Evolutionary conservation across 1,140 invertebrate genomes (phyloP).

Genomic region (Ptiloglossa arizonensis): DNA sequence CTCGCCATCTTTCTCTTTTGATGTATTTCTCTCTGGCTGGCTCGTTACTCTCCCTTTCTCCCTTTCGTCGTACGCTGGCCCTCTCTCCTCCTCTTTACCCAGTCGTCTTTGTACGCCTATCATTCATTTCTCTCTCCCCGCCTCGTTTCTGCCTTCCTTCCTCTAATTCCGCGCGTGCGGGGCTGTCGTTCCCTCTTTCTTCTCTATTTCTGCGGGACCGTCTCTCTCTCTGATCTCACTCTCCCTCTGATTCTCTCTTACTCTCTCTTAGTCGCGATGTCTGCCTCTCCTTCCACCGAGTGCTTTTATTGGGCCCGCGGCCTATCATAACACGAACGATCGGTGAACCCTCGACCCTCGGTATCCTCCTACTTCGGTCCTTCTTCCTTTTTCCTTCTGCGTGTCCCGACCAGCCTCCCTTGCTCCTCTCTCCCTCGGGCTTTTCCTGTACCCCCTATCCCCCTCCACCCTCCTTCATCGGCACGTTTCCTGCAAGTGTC

Average conservation of each 20-base stretch:
- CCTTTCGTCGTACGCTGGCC: neutral
- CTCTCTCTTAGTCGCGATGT: no score
- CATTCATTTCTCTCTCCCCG: constrained; percentile 38
- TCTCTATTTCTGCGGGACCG: constrained; percentile 40
- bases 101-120: constrained; percentile 6
- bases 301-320: constrained; percentile 64
- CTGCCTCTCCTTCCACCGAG: neutral
- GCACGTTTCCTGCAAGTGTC: constrained; percentile 2
- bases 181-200: constrained; percentile 34
- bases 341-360: constrained; percentile 58
- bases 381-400: constrained; percentile 7
- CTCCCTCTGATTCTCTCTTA: constrained; percentile 30
- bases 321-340: constrained; percentile 69
- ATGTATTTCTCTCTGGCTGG: constrained; percentile 20
- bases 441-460: neutral
- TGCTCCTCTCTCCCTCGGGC: no score
- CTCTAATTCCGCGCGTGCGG: constrained; percentile 18
- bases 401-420: no score
- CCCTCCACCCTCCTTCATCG: neutral
- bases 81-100: neutral
- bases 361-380: constrained; percentile 41
- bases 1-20: constrained; percentile 36
- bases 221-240: constrained; percentile 27
- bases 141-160: constrained; percentile 6
- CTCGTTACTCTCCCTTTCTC: constrained; percentile 8